These are phyloP conservation scores for Achatina immaculata DNA, from an alignment of 1,140 invertebrate species.

Conservation along the genomic window DNA sequence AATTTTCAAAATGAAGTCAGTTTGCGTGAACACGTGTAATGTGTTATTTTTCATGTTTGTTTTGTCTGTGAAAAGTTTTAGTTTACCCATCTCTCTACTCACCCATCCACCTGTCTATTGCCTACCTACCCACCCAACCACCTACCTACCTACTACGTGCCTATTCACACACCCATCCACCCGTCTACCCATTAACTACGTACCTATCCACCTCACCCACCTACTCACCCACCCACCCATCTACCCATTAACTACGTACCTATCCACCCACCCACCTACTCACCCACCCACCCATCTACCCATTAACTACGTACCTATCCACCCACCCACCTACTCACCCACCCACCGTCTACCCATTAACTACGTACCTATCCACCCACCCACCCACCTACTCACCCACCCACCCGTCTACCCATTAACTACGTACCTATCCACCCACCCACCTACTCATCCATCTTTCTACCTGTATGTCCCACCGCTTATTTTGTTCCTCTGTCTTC, in stretches of 20 bases:
- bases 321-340: neutral
- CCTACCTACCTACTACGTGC: neutral
- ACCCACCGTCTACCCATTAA: neutral
- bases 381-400: neutral
- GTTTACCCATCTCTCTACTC: no score
- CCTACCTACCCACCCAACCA: neutral
- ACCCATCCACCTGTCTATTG: no score
- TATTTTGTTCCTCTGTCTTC: no score
- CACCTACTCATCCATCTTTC: neutral
- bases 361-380: neutral
- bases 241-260: neutral
- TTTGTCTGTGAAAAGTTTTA: no score
- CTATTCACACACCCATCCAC: neutral
- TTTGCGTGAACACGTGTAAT: no score
- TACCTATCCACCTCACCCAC: neutral
- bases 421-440: neutral
- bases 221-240: neutral
- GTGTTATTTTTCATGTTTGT: no score
- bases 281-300: neutral
- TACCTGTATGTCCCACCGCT: neutral
- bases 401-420: neutral
- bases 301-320: neutral
- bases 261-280: neutral
- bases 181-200: neutral
- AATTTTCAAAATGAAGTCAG: no score